A percentile compares a stretch with the other conserved stretches of the same genome.
Evolutionary conservation across 2,113 vertebrate genomes (phyloP).

Genomic region (Hyperopisus bebe): DNA sequence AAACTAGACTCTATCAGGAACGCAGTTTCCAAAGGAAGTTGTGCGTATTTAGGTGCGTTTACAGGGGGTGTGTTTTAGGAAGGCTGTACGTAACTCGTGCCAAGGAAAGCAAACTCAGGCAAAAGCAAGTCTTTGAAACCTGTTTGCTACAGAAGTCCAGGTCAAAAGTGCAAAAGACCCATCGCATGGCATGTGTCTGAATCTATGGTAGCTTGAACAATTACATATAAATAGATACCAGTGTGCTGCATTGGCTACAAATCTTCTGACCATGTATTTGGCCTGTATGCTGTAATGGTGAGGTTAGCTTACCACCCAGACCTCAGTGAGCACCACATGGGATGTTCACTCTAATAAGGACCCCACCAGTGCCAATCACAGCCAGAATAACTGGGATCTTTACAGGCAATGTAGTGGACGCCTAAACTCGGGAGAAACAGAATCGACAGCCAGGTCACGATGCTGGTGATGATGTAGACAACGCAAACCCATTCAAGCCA

Average conservation of each 20-base stretch:
- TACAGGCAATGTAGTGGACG: not conserved
- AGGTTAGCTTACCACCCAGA: not conserved
- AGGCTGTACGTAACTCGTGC: slow-evolving; percentile 11
- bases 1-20: not conserved
- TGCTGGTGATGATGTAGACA: not conserved
- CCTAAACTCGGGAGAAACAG: not conserved
- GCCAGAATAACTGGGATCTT: not conserved
- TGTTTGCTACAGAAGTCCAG: slow-evolving; percentile 7
- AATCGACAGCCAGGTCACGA: not conserved
- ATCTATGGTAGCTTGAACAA: not conserved
- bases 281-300: not conserved
- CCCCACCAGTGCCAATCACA: not conserved
- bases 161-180: not conserved
- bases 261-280: not conserved
- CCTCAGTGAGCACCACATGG: not conserved
- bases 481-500: not conserved
- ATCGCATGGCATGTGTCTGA: not conserved
- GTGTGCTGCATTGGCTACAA: not conserved
- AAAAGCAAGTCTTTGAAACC: slow-evolving; percentile 22
- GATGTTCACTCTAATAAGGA: not conserved
- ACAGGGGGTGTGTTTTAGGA: not conserved
- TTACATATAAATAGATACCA: not conserved
- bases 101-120: slow-evolving; percentile 37
- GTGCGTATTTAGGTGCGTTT: not conserved
- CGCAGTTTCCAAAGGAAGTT: slow-evolving; percentile 1